Percentiles rank a stretch among this genome's conserved stretches.
These are phyloP conservation scores for Prionace glauca DNA, from an alignment of 2,797 vertebrate genomes.

Conservation along the genomic window DNA sequence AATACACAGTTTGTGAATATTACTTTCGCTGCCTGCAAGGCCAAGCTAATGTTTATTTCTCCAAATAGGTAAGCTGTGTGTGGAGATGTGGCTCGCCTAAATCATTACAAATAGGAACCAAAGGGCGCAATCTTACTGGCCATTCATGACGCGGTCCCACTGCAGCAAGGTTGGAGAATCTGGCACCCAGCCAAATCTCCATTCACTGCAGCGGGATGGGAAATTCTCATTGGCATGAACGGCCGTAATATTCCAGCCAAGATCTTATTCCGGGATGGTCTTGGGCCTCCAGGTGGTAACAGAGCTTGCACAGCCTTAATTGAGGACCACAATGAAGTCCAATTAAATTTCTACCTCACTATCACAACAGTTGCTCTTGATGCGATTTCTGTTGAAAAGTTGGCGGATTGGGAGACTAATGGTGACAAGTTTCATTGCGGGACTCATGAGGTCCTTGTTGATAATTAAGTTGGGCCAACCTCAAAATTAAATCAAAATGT, in stretches of 20 bases:
- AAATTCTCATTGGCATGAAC: too few relatives aligned
- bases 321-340: neutral
- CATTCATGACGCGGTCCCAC: too few relatives aligned
- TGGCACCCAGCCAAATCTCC: too few relatives aligned
- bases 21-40: neutral
- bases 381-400: neutral
- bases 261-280: neutral
- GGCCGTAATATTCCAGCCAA: too few relatives aligned
- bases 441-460: neutral
- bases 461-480: neutral
- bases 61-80: neutral
- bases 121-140: too few relatives aligned
- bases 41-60: neutral
- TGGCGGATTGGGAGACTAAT: neutral
- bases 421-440: neutral
- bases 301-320: too few relatives aligned
- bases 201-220: too few relatives aligned
- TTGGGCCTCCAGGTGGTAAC: neutral
- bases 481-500: neutral
- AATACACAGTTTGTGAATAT: conserved; percentile 16
- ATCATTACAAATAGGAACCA: neutral
- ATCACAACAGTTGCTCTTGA: neutral
- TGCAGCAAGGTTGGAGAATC: too few relatives aligned
- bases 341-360: neutral
- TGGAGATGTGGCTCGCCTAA: neutral